phyloP scores from a whole-genome alignment of 2,888 invertebrate species.

The Taphrorychus bicolor region DNA sequence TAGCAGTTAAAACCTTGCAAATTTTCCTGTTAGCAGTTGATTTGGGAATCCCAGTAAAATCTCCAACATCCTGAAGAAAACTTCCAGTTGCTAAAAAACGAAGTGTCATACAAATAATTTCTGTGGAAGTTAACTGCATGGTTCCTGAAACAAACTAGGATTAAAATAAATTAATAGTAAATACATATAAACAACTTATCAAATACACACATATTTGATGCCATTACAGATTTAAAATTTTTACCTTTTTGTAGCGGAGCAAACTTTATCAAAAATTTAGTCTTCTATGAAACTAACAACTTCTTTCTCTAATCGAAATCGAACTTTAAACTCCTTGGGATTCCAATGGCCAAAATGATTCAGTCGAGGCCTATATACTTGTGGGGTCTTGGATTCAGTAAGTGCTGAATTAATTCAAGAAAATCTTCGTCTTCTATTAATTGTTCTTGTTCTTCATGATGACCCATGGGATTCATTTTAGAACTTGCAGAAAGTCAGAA shows the following conservation, averaged over 20 bases:
- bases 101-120: slow-evolving; percentile 1
- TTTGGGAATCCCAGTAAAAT: slow-evolving; percentile 20
- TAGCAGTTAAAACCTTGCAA: slow-evolving; percentile 14
- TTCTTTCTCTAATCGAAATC: slow-evolving; percentile 8
- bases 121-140: background rate
- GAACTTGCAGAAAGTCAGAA: too few species aligned
- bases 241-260: too few species aligned
- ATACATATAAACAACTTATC: too few species aligned
- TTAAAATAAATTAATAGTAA: too few species aligned
- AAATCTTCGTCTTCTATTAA: background rate
- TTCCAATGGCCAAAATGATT: slow-evolving; percentile 5
- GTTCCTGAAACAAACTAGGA: too few species aligned
- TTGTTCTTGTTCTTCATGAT: background rate
- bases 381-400: too few species aligned
- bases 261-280: too few species aligned
- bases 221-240: too few species aligned
- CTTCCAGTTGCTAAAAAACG: slow-evolving; percentile 33
- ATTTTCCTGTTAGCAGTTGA: slow-evolving; percentile 17
- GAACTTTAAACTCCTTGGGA: background rate
- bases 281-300: too few species aligned
- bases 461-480: background rate
- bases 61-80: slow-evolving; percentile 20
- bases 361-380: background rate
- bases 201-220: too few species aligned
- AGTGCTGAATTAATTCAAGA: background rate